These are phyloP conservation scores for Pelvicachromis taeniatus DNA, from an alignment of 2,113 vertebrate genomes.

Conservation along the genomic window DNA sequence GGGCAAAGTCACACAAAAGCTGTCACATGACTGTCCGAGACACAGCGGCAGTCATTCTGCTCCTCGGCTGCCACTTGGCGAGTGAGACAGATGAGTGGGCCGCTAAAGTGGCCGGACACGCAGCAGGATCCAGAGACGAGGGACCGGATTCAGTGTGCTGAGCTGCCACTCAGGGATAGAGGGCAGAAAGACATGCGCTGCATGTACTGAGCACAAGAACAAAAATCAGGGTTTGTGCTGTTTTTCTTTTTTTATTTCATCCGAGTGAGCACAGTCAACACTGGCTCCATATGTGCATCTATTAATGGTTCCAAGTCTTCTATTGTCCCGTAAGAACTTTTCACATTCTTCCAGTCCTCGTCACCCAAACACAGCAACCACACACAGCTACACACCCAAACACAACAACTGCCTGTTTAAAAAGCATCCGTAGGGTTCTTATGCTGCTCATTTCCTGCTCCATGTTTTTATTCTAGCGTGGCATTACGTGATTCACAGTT, in stretches of 20 bases:
- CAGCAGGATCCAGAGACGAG: neutral
- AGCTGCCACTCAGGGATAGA: neutral
- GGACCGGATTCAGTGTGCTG: neutral
- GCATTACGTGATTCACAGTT: neutral
- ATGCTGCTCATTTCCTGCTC: neutral
- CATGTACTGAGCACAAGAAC: neutral
- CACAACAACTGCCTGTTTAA: neutral
- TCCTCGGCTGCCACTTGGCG: neutral
- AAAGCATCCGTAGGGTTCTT: neutral
- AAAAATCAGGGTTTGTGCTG: neutral
- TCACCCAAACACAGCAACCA: neutral
- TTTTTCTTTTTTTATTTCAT: neutral
- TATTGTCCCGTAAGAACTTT: neutral
- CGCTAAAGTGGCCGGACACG: neutral
- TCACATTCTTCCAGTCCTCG: neutral
- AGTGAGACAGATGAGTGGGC: constrained; percentile 13
- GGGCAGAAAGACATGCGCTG: constrained; percentile 1
- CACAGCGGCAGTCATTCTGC: constrained; percentile 44
- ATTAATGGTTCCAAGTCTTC: neutral
- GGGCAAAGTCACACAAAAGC: neutral
- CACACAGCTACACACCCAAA: neutral
- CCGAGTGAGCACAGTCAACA: neutral
- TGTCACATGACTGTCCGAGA: constrained; percentile 33
- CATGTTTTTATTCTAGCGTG: neutral
- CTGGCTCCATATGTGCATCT: neutral